Percentiles rank a stretch among this genome's conserved stretches.
Evolutionary conservation across 30 jellyfish, hydroid and myxozoan genomes (phyloP).

Genomic region (Sanderia malayensis): DNA sequence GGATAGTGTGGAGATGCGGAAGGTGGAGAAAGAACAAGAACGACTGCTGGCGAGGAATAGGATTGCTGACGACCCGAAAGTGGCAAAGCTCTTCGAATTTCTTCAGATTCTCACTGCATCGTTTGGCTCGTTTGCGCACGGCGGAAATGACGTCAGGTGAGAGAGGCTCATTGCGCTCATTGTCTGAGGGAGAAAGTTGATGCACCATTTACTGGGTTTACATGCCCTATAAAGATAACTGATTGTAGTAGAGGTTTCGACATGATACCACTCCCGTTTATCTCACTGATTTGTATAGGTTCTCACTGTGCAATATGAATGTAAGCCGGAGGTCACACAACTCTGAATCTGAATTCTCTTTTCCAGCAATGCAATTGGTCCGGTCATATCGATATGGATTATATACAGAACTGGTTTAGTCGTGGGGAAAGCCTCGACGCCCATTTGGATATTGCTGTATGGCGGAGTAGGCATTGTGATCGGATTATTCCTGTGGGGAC

Average conservation of each 20-base stretch:
- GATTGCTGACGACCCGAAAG: constrained; percentile 81
- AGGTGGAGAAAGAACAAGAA: constrained; percentile 24
- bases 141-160: constrained; percentile 99
- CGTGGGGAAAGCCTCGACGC: constrained; percentile 83
- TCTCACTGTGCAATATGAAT: too few relatives aligned
- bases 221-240: too few relatives aligned
- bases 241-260: too few relatives aligned
- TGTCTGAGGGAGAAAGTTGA: too few relatives aligned
- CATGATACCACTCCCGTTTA: too few relatives aligned
- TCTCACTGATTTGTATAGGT: neutral
- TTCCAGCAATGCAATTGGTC: constrained; percentile 94
- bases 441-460: constrained; percentile 88
- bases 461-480: constrained; percentile 94
- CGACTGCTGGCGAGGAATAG: constrained; percentile 52
- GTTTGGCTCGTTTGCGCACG: constrained; percentile 99
- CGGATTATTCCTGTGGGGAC: constrained; percentile 94
- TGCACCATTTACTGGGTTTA: too few relatives aligned
- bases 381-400: constrained; percentile 92
- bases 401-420: constrained; percentile 79
- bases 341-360: neutral
- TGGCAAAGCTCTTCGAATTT: constrained; percentile 74
- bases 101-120: constrained; percentile 93
- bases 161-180: too few relatives aligned
- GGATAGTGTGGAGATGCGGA: constrained; percentile 11
- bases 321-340: too few relatives aligned